Base-by-base conservation (phyloP, 37 sponge, comb jelly and placozoan species). In the Spongilla lacustris region DNA sequence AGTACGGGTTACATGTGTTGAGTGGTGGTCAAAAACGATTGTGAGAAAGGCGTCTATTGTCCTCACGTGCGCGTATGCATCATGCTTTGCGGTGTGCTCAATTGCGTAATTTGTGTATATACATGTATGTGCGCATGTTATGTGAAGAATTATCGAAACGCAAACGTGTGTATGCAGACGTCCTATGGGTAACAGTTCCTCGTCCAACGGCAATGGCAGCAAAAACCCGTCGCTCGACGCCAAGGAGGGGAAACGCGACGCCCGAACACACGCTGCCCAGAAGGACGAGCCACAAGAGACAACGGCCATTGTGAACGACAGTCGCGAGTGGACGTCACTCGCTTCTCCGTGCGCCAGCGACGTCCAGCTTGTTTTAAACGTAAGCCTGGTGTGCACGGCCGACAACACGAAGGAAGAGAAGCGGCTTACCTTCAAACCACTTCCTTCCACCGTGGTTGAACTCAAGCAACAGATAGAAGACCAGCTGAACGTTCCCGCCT, bases 401-500 rank as follows among this genome's bases (percentile, higher is more conserved):
- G 34, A 50, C 0, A 32, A 34, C 6, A 73, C 74, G 21, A 31
- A 21, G 24, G 36, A 21, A 10, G 50, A 28, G 49, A 31, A 14
- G n/a, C 1, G 17, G 2, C 73, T 73, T n/a, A 11, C 9, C 30
- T 28, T 83, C 13, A 33, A 35, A 1, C 73, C 67, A 0, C 13
- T 11, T 8, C 33, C 26, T 31, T n/a, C 28, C 22, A 84, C 85
- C 30, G 77, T 74, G 46, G 36, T 58, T 2, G 85, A 66, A 6
- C 26, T 84, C 14, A 85, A 85, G 48, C 68, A 41, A 36, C 38
- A 33, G 13, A 26, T 85, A n/a, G 48, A 85, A 73, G 23, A 23
- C 77, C 46, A 85, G 38, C 67, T 74, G 19, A 23, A n/a, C 27
- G 31, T 85, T 19, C 86, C 86, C n/a, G 70, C 38, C 12, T 85